phyloP scores from a whole-genome alignment of 1,140 invertebrate species.

The Pseudobourletiella spinata region DNA sequence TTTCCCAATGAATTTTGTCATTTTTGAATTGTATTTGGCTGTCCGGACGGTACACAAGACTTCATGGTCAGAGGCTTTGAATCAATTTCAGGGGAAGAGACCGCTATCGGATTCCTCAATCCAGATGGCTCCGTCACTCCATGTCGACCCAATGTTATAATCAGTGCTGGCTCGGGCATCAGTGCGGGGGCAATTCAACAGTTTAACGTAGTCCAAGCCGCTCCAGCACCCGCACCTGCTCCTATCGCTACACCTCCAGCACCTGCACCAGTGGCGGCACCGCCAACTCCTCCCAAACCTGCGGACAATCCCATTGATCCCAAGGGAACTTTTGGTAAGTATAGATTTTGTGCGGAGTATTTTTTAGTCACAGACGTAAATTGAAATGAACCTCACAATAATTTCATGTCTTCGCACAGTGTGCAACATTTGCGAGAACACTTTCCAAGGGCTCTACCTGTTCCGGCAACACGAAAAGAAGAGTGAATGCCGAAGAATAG shows the following conservation, averaged over 20 bases:
- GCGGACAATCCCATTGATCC: not conserved
- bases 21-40: too few relatives aligned
- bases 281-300: not conserved
- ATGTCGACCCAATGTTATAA: slow-evolving; percentile 3
- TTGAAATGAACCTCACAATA: not conserved
- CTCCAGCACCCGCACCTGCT: not conserved
- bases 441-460: slow-evolving; percentile 3
- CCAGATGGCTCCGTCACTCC: slow-evolving; percentile 1
- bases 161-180: not conserved
- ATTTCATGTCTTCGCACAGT: not conserved
- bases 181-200: not conserved
- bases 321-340: slow-evolving; percentile 7
- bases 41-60: too few relatives aligned
- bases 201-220: not conserved
- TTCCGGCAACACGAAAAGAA: slow-evolving; percentile 10
- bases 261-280: not conserved
- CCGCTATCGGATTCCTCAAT: slow-evolving; percentile 2
- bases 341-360: not conserved
- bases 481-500: slow-evolving; percentile 7
- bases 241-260: not conserved
- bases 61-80: too few relatives aligned
- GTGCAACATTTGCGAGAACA: slow-evolving; percentile 1
- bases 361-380: not conserved
- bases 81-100: not conserved
- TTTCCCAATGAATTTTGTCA: too few relatives aligned